Conservation (phyloP, 2,113 vertebrate species). For the Strigops habroptila region DNA sequence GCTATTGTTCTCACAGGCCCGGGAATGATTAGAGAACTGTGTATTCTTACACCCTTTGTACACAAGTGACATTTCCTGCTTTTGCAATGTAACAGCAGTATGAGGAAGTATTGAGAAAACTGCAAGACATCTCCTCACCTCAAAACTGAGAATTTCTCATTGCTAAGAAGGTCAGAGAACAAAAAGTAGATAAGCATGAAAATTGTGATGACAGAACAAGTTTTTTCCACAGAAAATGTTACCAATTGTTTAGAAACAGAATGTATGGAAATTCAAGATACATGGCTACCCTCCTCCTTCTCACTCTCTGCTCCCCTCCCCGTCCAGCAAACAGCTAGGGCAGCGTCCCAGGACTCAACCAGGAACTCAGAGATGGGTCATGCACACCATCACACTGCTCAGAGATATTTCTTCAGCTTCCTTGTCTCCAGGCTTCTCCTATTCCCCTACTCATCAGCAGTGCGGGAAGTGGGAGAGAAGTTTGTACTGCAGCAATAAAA, state of each 20-base stretch:
- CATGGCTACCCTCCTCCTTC: fast-evolving
- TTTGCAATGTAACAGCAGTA: neutral
- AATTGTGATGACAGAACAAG: neutral
- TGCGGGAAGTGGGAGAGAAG: neutral
- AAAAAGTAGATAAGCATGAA: neutral
- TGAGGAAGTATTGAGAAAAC: neutral
- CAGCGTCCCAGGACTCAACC: neutral
- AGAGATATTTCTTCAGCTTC: neutral
- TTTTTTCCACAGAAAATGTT: neutral
- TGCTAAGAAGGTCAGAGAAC: neutral
- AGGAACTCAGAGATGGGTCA: neutral
- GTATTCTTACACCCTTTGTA: conserved; percentile 29
- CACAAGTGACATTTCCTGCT: neutral
- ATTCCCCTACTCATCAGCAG: neutral
- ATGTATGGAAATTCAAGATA: neutral
- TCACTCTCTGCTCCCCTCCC: neutral
- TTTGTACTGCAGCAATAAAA: neutral
- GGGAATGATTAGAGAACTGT: neutral
- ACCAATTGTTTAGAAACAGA: neutral
- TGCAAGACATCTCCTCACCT: neutral
- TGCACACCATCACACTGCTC: neutral
- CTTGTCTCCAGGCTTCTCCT: neutral
- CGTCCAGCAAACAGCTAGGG: neutral
- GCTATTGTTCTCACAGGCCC: neutral
- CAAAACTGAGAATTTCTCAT: neutral